Evolutionary conservation across 2,888 invertebrate genomes (phyloP), one percentile per base, ranked within the genome.

Genomic region (Lasioglossum zephyrum): DNA sequence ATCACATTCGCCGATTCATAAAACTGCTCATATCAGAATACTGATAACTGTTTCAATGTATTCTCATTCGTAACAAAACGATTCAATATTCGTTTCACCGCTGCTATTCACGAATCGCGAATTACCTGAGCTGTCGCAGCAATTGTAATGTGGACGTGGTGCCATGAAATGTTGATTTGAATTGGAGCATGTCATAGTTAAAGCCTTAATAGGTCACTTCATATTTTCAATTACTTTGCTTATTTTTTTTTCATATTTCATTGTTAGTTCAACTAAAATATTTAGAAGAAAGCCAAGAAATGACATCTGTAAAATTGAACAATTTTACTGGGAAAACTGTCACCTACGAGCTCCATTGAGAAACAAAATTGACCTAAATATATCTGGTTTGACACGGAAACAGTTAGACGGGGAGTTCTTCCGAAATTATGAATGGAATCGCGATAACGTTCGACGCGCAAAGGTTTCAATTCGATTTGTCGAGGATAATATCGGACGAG

Each of bases 401-500:
- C 4, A 41, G 39, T 39, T 69, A n/a, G 0, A 41, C 0, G 22
- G 22, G 22, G 3, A 41, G 4, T 69, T 41, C 69, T 22, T 36
- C n/a, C 41, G 22, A 70, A 70, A 22, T 13, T 11, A n/a, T 41
- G 70, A 70, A 70, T 41, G 72, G 26, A 47, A 44, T 16, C 13
- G 11, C 26, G 26, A 22, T 22, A 18, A 36, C 2, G 11, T 49
- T 11, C 47, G 41, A 44, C 36, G 6, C 41, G 13, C 26, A 22
- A 47, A n/a, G 47, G 69, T 66, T 9, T 9, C 66, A 47, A 69
- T 76, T 81, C 63, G 76, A 79, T 81, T 53, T 63, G 75, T 73
- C 76, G 76, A 49, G n/a, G 82, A 79, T 81, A 82, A 86, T 82
- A 82, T 84, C 82, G 81, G 79, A 81, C 79, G 74, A 77, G 79